Evolutionary conservation across 2,888 invertebrate species (phyloP), one percentile per base, ranked within the genome.

Genomic region (Brachyptera risi): DNA sequence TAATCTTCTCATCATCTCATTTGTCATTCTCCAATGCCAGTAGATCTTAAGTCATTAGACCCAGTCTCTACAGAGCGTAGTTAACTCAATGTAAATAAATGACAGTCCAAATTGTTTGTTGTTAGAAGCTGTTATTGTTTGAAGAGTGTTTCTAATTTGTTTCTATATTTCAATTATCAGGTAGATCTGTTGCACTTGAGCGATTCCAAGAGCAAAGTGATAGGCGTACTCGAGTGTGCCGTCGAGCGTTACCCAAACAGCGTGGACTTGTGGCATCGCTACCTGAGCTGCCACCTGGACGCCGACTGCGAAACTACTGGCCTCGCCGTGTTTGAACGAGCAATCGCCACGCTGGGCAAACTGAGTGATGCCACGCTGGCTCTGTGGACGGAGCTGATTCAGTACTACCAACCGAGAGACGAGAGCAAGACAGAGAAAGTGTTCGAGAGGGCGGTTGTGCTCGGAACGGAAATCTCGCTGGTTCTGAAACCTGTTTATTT

Each of bases 401-500:
- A 62, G 5, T 65, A 66, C 42, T 65, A 44, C 31, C 64, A 65
- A 47, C 61, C 59, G 7, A 63, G 61, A 23, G 47, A 58, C 5
- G 26, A 49, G 15, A 27, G 31, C 13, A 59, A 62, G 24, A 63
- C 65, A 2, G 65, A 66, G 40, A 57, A 63, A 35, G 44, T 65
- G 9, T 68, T 66, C 40, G 37, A 58, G 27, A 59, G 67, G 61
- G 66, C 58, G 24, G 31, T 65, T 7, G 26, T 74, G 65, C 79
- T 80, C 68, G 79, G 81, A 64, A 75, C 75, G 68, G 73, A 72
- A 62, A 74, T 83, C 47, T 69, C 82, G 1, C 71, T 79, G 61
- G 73, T 77, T 23, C 74, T 86, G 21, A 85, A 84, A 73, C 82
- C 84, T 0, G 78, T 79, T 67, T 82, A 84, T 60, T 73, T 87